phyloP scores from a whole-genome alignment of 1,140 invertebrate species.

The Nylanderia fulva region DNA sequence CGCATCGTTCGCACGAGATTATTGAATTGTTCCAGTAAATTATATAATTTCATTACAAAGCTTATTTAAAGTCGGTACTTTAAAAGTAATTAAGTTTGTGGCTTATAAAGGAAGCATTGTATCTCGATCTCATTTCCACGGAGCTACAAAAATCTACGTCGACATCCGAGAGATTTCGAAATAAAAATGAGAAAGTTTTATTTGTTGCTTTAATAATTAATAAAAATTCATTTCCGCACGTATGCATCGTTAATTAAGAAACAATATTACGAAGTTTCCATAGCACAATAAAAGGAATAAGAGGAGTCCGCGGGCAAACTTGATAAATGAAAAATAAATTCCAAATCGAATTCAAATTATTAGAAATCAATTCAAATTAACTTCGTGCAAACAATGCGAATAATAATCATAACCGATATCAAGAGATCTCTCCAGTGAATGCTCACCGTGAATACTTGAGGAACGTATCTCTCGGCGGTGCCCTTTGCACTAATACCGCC shows the following conservation, averaged over 20 bases:
- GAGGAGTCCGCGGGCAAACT: neutral
- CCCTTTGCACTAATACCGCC: neutral
- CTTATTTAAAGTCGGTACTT: neutral
- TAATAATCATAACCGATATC: conserved; percentile 17
- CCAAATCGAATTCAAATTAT: neutral
- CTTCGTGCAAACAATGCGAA: conserved; percentile 23
- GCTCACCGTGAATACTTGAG: conserved; percentile 33
- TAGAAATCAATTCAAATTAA: neutral
- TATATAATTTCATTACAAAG: neutral
- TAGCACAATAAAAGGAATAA: conserved; percentile 6
- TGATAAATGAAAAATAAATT: conserved; percentile 1
- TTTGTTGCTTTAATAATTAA: neutral
- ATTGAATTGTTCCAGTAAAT: neutral
- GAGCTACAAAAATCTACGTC: no score
- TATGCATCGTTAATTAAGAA: conserved; percentile 20
- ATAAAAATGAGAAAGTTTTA: neutral
- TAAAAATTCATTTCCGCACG: neutral
- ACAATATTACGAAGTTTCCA: neutral
- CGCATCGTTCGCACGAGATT: conserved; percentile 7
- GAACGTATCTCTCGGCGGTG: neutral
- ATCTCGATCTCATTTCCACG: conserved; percentile 6
- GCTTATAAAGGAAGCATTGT: neutral
- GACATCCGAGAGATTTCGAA: neutral
- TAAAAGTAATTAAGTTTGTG: neutral
- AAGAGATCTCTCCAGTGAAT: neutral